A percentile compares a stretch with the other conserved stretches of the same genome.
Evolutionary conservation across 2,888 invertebrate genomes (phyloP).

Genomic region (Eledona agricola): DNA sequence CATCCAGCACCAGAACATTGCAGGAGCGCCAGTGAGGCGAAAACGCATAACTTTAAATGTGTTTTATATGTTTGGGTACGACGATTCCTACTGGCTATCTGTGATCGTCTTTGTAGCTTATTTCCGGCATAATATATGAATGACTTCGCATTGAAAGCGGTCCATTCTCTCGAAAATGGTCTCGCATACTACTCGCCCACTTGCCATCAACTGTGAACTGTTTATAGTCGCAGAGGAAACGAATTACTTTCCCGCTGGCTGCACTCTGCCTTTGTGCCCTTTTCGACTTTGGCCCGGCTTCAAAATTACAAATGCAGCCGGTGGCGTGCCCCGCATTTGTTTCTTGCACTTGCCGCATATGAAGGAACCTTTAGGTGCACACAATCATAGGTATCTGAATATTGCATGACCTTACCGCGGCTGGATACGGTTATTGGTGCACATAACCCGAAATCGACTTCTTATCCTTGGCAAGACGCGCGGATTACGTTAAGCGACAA

Average conservation of each 20-base stretch:
- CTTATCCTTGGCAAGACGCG: slow-evolving; percentile 3
- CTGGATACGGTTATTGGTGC: slow-evolving; percentile 7
- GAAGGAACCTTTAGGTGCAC: slow-evolving; percentile 8
- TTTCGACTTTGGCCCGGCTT: too few species aligned
- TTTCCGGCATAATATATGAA: slow-evolving; percentile 44
- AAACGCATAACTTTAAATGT: slow-evolving; percentile 48
- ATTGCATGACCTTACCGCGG: slow-evolving; percentile 17
- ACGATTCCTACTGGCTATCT: slow-evolving; percentile 43
- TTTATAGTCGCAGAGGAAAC: slow-evolving; percentile 33
- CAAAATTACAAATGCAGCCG: too few species aligned
- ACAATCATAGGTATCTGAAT: slow-evolving; percentile 19
- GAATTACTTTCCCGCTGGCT: slow-evolving; percentile 25
- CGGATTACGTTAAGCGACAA: slow-evolving; percentile 13
- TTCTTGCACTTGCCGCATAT: too few species aligned
- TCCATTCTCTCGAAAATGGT: slow-evolving; percentile 31
- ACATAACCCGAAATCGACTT: slow-evolving; percentile 3
- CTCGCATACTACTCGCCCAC: slow-evolving; percentile 22
- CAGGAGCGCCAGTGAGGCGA: slow-evolving; percentile 44
- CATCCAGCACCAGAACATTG: slow-evolving; percentile 44
- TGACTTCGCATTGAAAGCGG: slow-evolving; percentile 40
- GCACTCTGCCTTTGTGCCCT: too few species aligned
- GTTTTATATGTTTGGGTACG: slow-evolving; percentile 41
- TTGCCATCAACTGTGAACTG: slow-evolving; percentile 29
- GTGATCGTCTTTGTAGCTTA: slow-evolving; percentile 49
- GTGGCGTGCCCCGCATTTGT: too few species aligned